Conservation (phyloP, 2,113 vertebrate species). For the Rhynchomys soricoides region DNA sequence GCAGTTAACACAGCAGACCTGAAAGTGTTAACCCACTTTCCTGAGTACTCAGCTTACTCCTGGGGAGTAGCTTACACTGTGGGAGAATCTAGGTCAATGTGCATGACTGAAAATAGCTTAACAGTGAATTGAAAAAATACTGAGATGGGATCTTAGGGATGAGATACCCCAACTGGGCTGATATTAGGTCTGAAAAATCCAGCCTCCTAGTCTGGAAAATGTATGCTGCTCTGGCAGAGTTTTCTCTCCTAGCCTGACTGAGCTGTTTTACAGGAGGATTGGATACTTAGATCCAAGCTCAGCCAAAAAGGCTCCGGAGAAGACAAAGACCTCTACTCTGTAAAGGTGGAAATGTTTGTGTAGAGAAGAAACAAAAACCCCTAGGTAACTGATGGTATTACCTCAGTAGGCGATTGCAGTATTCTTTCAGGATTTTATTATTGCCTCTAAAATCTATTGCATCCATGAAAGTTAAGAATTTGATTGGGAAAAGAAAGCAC, state of each 20-base stretch:
- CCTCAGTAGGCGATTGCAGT: constrained; percentile 38
- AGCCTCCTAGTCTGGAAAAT: constrained; percentile 47
- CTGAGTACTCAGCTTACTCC: constrained; percentile 65
- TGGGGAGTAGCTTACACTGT: constrained; percentile 71
- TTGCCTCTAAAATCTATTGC: background rate
- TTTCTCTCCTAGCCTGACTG: constrained; percentile 46
- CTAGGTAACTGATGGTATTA: background rate
- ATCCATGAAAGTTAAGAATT: constrained; percentile 60
- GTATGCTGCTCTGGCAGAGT: constrained; percentile 43
- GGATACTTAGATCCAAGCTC: constrained; percentile 14
- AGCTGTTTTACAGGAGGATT: constrained; percentile 51
- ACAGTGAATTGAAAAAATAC: constrained; percentile 80
- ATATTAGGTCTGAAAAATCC: constrained; percentile 64
- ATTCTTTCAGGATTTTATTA: constrained; percentile 55
- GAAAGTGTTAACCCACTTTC: constrained; percentile 76
- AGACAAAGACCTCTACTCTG: constrained; percentile 18
- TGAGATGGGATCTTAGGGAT: constrained; percentile 71
- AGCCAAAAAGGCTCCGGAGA: constrained; percentile 52
- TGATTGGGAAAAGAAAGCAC: constrained; percentile 45
- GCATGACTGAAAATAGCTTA: constrained; percentile 79
- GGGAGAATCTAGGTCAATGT: constrained; percentile 81
- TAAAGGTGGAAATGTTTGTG: background rate
- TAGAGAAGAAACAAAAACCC: background rate
- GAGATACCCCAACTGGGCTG: constrained; percentile 66
- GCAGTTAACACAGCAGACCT: constrained; percentile 1